Base-by-base conservation (phyloP, 2,797 vertebrate species). In the Pseudomugil gertrudae region DNA sequence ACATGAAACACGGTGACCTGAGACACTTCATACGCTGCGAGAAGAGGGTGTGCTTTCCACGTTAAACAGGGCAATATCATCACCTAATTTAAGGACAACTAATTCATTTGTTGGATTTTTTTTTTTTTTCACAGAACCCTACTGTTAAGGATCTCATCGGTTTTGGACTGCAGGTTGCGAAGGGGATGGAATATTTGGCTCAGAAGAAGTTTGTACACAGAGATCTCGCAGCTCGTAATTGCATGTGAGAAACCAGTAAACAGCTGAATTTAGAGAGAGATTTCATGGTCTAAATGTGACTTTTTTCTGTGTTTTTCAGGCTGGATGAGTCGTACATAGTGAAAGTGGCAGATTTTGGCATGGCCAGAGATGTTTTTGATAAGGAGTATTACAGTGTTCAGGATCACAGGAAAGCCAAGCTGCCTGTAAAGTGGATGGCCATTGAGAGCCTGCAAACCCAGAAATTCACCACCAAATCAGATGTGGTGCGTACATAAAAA, bases 371-470 rank as follows among this genome's bases (percentile, higher is more conserved):
- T 0, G 87, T 98, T 53, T 95, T 98, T 5, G 97, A 97, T 85
- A 99, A 98, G 79, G 98, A 98, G 50, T 99, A 99, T 89, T 99
- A 99, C 86, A 99, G 98, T 53, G 79, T 99, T 57, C 95, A 80
- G 52, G 94, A 91, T 69, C 96, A 96, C 75, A 94, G 89, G 70
- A 96, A 95, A 0, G 95, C 97, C 50, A 97, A 96, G 86, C 90
- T 99, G 13, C 98, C 98, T 0, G 96, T 99, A 71, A 99, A 99
- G 72, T 99, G 98, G 98, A 99, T 99, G 97, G 97, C 98, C 0
- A 94, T 98, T 9, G 98, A 99, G 89, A 99, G 98, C 84, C 92
- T 99, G 57, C 97, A 96, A 92, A 98, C 95, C 1, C 97, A 99
- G 87, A 98, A 96, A 78, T 99, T 99, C 84, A 98, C 97, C 64